Conservation (phyloP, 2,113 vertebrate genomes). For the Agapornis roseicollis region DNA sequence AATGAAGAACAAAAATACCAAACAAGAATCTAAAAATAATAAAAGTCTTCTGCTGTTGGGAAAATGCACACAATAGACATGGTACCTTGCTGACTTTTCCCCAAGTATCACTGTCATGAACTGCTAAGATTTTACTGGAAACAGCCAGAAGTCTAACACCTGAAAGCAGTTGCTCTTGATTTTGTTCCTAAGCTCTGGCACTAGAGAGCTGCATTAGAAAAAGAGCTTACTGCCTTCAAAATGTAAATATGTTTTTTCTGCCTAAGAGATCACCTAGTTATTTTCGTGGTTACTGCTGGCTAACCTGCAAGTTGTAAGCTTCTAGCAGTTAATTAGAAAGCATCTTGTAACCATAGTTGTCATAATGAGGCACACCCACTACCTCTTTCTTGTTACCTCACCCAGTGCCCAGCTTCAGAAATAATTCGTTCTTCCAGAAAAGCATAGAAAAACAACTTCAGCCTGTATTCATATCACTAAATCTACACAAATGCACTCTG, state of each 20-base stretch:
- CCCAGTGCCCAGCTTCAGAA: conserved; percentile 60
- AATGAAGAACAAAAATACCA: neutral
- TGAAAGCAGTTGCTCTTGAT: neutral
- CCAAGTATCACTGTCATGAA: neutral
- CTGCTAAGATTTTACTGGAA: neutral
- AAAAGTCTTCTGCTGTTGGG: neutral
- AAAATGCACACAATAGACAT: neutral
- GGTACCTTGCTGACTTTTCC: neutral
- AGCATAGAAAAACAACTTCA: neutral
- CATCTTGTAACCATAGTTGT: conserved; percentile 62
- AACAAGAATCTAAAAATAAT: neutral
- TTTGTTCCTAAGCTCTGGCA: neutral
- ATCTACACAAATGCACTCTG: conserved; percentile 17
- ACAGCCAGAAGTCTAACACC: neutral
- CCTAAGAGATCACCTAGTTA: neutral
- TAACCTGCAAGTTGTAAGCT: conserved; percentile 66
- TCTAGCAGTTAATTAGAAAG: conserved; percentile 78
- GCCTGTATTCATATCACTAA: conserved; percentile 17
- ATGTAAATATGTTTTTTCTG: conserved; percentile 27
- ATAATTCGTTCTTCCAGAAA: conserved; percentile 28
- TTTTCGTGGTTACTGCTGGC: neutral
- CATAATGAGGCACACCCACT: conserved; percentile 65
- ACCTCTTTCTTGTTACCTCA: conserved; percentile 65
- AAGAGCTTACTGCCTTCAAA: conserved; percentile 16
- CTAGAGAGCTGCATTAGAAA: neutral